phyloP scores from a whole-genome alignment of 2,113 vertebrate species.

The Callorhinus ursinus region DNA sequence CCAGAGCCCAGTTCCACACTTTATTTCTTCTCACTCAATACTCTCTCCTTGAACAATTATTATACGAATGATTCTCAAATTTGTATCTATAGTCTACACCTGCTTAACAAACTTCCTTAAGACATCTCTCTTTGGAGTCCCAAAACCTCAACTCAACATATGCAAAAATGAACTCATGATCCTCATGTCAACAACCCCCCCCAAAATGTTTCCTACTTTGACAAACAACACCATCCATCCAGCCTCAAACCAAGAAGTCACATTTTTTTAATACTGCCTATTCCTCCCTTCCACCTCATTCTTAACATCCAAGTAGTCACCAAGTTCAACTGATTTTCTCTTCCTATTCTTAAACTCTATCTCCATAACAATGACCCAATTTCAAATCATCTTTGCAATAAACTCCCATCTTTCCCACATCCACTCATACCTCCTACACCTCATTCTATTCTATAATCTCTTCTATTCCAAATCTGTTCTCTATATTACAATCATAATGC shows the following conservation, averaged over 20 bases:
- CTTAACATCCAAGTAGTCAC: neutral
- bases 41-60: neutral
- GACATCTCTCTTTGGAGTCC: neutral
- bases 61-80: neutral
- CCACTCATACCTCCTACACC: neutral
- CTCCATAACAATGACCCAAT: neutral
- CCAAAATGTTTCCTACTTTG: neutral
- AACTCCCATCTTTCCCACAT: neutral
- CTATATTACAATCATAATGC: neutral
- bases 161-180: neutral
- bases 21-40: neutral
- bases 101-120: conserved; percentile 38
- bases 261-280: neutral
- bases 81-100: neutral
- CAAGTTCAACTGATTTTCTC: neutral
- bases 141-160: neutral
- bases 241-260: neutral
- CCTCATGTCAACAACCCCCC: neutral
- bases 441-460: neutral
- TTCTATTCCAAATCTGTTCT: neutral
- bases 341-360: neutral
- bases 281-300: neutral
- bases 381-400: conserved; percentile 28
- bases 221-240: neutral
- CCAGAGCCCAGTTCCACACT: neutral